Base-by-base conservation (phyloP, 2,888 invertebrate species). In the Catotricha subobsoleta region DNA sequence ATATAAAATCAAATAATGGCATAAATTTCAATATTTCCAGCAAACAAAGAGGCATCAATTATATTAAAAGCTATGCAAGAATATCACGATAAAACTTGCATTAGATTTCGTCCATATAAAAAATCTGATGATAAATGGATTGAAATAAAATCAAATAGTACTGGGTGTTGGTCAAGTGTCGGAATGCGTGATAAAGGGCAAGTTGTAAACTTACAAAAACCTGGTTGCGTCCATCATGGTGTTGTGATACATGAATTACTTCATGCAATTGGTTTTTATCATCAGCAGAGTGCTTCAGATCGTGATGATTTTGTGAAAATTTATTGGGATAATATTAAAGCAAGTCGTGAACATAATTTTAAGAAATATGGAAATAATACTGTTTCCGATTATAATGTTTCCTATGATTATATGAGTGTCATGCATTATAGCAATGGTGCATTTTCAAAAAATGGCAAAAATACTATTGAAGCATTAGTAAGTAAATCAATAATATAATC, bases 221-320 rank as follows among this genome's bases (percentile, higher is more conserved):
- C 65, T 16, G 66, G 68, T 23, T 74, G 74, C 52, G 67, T 74
- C 43, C 62, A 56, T 20, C 68, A 68, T 44, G 76, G 80, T 13
- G 76, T 76, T 9, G 68, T 80, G 3, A 69, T 78, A 7, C 82
- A 87, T 54, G 86, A 87, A 57, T 66, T 86, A 55, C 66, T 86
- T 51, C 86, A 86, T 52, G 75, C 80, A 0, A 57, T 82, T 2
- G 86, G 86, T 1, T 84, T 86, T 58, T 80, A 78, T 56, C 86
- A 87, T 53, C 84, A 84, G 62, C 86, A 86, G 54, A 80, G 78
- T 52, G 69, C 82, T 18, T 71, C 74, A 13, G 76, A 84, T 57
- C 69, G 87, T 47, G 83, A 86, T 53, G 68, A 77, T 1, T 82
- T 68, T 55, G 76, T 87, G 2, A 67, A 68, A 47, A 80, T 86